Conservation (phyloP, 2,888 invertebrate species). For the Quadriops clusia region DNA sequence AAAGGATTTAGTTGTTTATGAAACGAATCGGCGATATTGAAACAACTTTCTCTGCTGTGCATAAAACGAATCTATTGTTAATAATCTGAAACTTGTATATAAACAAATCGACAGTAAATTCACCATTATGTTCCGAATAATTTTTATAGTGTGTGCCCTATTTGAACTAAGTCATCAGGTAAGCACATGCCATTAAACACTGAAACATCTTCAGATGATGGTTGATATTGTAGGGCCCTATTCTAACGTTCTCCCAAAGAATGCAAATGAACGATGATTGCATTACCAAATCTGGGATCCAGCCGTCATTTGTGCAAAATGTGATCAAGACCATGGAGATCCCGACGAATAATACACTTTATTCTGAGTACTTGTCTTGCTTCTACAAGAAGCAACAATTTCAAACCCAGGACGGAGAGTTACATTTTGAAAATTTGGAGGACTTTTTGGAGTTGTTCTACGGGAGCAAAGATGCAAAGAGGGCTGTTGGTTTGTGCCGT, state of each 20-base stretch:
- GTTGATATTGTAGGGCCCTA: constrained; percentile 8
- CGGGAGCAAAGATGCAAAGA: constrained; percentile 8
- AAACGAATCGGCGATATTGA: too few relatives aligned
- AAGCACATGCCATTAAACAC: too few relatives aligned
- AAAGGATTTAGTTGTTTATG: too few relatives aligned
- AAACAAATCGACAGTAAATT: too few relatives aligned
- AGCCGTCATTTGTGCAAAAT: constrained; percentile 7
- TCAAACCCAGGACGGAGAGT: constrained; percentile 8
- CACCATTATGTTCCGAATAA: too few relatives aligned
- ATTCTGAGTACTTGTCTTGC: constrained; percentile 8
- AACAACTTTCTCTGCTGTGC: too few relatives aligned
- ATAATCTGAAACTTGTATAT: too few relatives aligned
- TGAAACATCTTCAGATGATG: background rate
- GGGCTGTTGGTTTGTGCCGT: constrained; percentile 7
- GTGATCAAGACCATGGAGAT: constrained; percentile 8
- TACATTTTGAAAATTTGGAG: constrained; percentile 10
- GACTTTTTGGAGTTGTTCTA: constrained; percentile 9
- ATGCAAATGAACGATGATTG: constrained; percentile 9
- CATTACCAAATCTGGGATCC: constrained; percentile 8
- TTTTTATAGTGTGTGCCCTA: too few relatives aligned
- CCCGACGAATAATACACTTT: constrained; percentile 9
- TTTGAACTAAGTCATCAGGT: too few relatives aligned
- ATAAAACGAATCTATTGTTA: too few relatives aligned
- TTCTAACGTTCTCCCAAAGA: constrained; percentile 8
- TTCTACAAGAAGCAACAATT: constrained; percentile 9